Percentiles rank a stretch among this genome's conserved stretches.
Evolutionary conservation across 53 echinoderm and acorn worm genomes (phyloP).

Genomic region (Stichopus horrens): DNA sequence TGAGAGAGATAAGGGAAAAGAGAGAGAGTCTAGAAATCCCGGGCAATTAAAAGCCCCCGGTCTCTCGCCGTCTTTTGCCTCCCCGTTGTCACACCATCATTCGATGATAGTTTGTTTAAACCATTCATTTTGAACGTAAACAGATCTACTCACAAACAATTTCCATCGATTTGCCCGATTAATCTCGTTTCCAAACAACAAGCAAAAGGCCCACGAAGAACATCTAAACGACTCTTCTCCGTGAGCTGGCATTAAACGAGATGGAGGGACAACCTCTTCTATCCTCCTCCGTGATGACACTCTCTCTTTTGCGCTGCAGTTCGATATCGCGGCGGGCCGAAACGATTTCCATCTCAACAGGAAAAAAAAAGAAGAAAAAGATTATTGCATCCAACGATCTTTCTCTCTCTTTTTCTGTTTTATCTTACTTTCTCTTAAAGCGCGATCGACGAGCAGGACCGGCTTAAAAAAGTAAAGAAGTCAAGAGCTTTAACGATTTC

Average conservation of each 20-base stretch:
- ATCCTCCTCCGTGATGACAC: not conserved
- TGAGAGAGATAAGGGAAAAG: too few relatives aligned
- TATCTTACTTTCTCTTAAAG: too few relatives aligned
- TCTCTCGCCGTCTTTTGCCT: too few relatives aligned
- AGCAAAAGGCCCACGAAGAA: constrained; percentile 5
- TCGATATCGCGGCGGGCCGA: constrained; percentile 10
- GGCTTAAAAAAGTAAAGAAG: not conserved
- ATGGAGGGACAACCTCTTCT: not conserved
- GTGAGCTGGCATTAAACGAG: constrained; percentile 35
- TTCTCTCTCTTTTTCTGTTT: too few relatives aligned
- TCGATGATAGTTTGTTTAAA: constrained; percentile 8
- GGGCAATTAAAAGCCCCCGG: too few relatives aligned
- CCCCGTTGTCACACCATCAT: not conserved
- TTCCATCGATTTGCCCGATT: constrained; percentile 36
- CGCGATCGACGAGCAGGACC: constrained; percentile 7
- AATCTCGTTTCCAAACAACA: constrained; percentile 11
- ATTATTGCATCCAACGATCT: not conserved
- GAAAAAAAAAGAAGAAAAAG: not conserved
- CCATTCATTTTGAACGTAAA: constrained; percentile 14
- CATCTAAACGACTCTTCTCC: constrained; percentile 24
- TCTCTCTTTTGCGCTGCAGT: not conserved
- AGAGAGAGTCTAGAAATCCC: too few relatives aligned
- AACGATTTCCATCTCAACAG: not conserved
- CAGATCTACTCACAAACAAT: constrained; percentile 18
- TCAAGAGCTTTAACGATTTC: constrained; percentile 39